A percentile compares a stretch with the other conserved stretches of the same genome.
These are phyloP conservation scores for Scolopax bukidnonensis DNA, from an alignment of 2,797 vertebrate species.

Conservation along the genomic window DNA sequence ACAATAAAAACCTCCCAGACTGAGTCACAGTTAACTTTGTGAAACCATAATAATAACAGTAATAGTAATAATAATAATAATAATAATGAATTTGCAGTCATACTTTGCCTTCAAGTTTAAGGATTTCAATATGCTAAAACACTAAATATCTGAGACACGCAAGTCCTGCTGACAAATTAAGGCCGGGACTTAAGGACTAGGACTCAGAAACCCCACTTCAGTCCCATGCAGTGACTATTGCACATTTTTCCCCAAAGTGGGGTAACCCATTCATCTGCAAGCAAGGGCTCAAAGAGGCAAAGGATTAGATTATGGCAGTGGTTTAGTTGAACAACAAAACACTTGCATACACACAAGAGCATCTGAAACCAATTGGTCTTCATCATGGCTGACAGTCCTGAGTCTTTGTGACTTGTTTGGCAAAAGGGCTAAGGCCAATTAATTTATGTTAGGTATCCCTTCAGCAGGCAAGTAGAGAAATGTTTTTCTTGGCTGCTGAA, in stretches of 20 bases:
- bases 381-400: neutral
- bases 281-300: neutral
- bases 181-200: neutral
- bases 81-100: neutral
- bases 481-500: neutral
- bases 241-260: neutral
- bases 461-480: neutral
- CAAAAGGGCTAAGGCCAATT: neutral
- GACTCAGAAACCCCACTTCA: neutral
- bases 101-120: neutral
- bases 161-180: neutral
- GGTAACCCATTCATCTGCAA: neutral
- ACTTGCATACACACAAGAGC: neutral
- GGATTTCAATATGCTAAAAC: neutral
- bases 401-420: neutral
- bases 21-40: neutral
- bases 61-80: neutral
- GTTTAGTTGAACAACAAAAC: neutral
- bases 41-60: neutral
- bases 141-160: neutral
- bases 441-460: neutral
- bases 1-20: neutral
- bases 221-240: neutral
- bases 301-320: neutral
- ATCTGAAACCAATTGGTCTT: neutral